Evolutionary conservation across 2,888 invertebrate genomes (phyloP), one percentile per base, ranked within the genome.

Genomic region (Caenorhabditis becei): DNA sequence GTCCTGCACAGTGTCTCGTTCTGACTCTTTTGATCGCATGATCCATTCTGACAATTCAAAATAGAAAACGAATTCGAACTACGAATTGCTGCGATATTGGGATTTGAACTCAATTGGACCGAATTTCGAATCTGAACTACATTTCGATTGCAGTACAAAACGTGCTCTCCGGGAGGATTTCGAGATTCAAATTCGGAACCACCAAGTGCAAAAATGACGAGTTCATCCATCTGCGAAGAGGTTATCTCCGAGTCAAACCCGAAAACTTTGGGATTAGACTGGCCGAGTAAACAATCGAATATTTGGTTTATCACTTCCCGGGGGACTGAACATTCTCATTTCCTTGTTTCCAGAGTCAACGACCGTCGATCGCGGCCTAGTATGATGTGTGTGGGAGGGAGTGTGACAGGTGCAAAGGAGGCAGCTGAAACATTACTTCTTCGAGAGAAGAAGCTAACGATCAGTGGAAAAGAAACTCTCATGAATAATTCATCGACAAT

Each of bases 401-500:
- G 23, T 49, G 49, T 49, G 53, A 11, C 26, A 23, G 28, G 28
- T 7, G 16, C 5, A n/a, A 16, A 26, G 16, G 24, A 14, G 54
- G 26, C 24, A 53, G 53, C 26, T 53, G 49, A 49, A 49, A 49
- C 49, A 49, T 20, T 23, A 18, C 10, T n/a, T 18, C 49, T 18
- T 20, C 20, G 49, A 3, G 1, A 3, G 10, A 10, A 16, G 49
- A 10, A 16, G 49, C 20, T 49, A 49, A 49, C 20, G 49, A 49
- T 49, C 49, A 49, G 20, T 49, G 49, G 23, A 49, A n/a, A 49
- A 49, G 32, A 32, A 32, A 32, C 32, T 4, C 49, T 23, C 18
- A 49, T 49, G 20, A 49, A 49, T 49, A 18, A 49, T 49, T 18
- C 49, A 49, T 16, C 7, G 20, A 23, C 49, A 49, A 49, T 49